Evolutionary conservation across 2,888 invertebrate genomes (phyloP).

Genomic region (Octodonta nipae): DNA sequence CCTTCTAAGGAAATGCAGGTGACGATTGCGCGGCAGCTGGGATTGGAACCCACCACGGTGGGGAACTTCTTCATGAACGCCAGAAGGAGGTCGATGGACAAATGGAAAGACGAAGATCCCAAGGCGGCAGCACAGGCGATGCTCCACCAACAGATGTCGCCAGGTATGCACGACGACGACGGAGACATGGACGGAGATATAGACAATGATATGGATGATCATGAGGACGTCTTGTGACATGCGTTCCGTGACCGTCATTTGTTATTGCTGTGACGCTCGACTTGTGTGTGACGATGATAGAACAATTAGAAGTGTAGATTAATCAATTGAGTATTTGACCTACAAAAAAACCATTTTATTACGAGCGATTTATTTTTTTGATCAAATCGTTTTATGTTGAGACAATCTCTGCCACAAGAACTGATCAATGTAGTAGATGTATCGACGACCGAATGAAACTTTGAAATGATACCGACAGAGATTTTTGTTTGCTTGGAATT

Average conservation of each 20-base stretch:
- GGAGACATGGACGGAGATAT: slow-evolving; percentile 36
- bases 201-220: slow-evolving; percentile 42
- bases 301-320: slow-evolving; percentile 25
- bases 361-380: too few relatives aligned
- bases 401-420: too few relatives aligned
- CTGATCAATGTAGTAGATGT: too few relatives aligned
- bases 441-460: too few relatives aligned
- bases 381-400: too few relatives aligned
- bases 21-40: slow-evolving; percentile 92
- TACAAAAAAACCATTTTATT: slow-evolving; percentile 8
- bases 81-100: slow-evolving; percentile 92
- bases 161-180: slow-evolving; percentile 35
- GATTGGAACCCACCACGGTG: slow-evolving; percentile 92
- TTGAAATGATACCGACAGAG: too few relatives aligned
- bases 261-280: slow-evolving; percentile 36
- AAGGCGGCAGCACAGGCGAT: slow-evolving; percentile 38
- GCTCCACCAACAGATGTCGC: slow-evolving; percentile 35
- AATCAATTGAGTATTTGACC: slow-evolving; percentile 22
- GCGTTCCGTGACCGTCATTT: slow-evolving; percentile 37
- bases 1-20: slow-evolving; percentile 99
- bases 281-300: slow-evolving; percentile 27
- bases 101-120: slow-evolving; percentile 91
- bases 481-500: too few relatives aligned
- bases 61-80: slow-evolving; percentile 99
- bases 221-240: slow-evolving; percentile 46